phyloP scores from a whole-genome alignment of 1,140 invertebrate species.

The Meloidogyne hapla region DNA sequence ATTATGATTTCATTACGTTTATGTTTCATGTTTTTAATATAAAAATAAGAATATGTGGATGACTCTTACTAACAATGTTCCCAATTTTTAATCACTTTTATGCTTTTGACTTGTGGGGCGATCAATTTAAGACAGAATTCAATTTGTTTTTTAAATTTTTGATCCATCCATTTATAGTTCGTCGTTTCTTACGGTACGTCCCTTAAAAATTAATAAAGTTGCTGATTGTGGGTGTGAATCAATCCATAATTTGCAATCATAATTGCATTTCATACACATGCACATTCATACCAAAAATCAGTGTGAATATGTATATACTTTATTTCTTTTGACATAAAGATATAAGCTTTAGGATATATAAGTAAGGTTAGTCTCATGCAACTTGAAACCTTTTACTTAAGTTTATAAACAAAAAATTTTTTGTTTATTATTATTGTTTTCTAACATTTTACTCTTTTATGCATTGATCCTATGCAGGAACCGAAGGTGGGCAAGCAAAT shows the following conservation, averaged over 20 bases:
- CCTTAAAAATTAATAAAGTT: background rate
- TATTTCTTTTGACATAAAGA: too few species aligned
- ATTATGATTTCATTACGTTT: too few species aligned
- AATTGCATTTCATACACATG: background rate
- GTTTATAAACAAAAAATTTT: background rate
- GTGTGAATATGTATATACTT: too few species aligned
- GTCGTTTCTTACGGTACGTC: background rate
- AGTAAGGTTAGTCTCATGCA: too few species aligned
- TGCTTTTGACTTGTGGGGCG: background rate
- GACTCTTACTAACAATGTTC: too few species aligned
- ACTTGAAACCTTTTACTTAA: too few species aligned
- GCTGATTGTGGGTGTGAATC: background rate
- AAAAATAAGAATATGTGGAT: too few species aligned
- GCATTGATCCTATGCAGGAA: constrained; percentile 24
- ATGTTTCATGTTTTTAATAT: too few species aligned
- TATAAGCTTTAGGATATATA: too few species aligned
- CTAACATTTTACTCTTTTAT: constrained; percentile 16
- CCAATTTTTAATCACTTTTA: background rate
- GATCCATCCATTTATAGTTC: background rate
- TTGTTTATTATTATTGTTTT: constrained; percentile 5
- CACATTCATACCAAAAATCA: background rate
- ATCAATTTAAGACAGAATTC: background rate
- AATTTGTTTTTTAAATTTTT: background rate
- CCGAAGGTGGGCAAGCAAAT: constrained; percentile 13
- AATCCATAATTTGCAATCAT: background rate